Evolutionary conservation across 2,888 invertebrate species (phyloP).

Genomic region (Leptopilina myrica): DNA sequence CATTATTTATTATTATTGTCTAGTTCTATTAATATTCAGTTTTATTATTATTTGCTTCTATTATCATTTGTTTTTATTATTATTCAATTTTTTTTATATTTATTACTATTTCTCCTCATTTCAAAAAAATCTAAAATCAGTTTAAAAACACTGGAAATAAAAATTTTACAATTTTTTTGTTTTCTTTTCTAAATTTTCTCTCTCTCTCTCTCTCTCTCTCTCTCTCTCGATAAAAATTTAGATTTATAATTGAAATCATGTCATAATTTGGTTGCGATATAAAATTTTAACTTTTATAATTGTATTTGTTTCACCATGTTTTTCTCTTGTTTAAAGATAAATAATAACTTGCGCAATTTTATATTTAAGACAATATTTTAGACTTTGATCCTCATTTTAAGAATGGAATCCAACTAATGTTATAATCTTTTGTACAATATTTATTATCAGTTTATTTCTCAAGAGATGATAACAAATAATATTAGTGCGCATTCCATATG

Average conservation of each 20-base stretch:
- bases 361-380: background rate
- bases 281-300: background rate
- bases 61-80: too few relatives aligned
- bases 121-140: too few relatives aligned
- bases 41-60: too few relatives aligned
- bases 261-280: slow-evolving; percentile 1
- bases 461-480: background rate
- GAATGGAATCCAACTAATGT: background rate
- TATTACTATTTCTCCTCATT: too few relatives aligned
- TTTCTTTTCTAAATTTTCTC: too few relatives aligned
- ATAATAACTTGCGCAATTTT: slow-evolving; percentile 11
- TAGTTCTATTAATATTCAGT: too few relatives aligned
- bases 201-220: too few relatives aligned
- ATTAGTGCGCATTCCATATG: background rate
- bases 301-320: background rate
- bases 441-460: slow-evolving; percentile 18
- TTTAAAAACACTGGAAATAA: too few relatives aligned
- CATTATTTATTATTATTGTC: too few relatives aligned
- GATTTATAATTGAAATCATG: background rate
- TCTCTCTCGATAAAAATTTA: too few relatives aligned
- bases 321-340: slow-evolving; percentile 7
- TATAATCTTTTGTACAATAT: background rate
- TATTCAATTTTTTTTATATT: too few relatives aligned
- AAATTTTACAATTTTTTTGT: too few relatives aligned
- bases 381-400: slow-evolving; percentile 30